Conservation (phyloP, 2,113 vertebrate species). For the Gambusia affinis region DNA sequence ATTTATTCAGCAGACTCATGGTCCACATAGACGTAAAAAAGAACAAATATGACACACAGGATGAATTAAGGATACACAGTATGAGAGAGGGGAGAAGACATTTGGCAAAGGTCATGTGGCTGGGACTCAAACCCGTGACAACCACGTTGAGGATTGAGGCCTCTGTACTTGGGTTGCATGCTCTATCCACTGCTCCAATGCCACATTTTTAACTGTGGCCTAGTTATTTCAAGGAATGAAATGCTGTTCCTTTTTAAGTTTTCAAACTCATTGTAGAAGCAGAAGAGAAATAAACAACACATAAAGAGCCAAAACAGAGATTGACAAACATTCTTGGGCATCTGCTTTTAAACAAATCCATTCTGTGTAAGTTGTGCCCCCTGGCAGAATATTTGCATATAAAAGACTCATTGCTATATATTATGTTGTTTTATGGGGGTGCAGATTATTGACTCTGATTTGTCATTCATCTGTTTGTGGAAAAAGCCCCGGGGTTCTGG, state of each 20-base stretch:
- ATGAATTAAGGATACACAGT: no score
- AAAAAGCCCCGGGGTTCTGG: constrained; percentile 46
- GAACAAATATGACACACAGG: no score
- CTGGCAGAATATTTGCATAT: constrained; percentile 42
- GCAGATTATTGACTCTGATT: constrained; percentile 24
- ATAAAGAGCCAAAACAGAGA: constrained; percentile 2
- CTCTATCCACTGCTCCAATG: not conserved
- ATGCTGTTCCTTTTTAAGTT: constrained; percentile 17
- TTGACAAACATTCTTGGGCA: constrained; percentile 10
- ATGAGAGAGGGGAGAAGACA: no score
- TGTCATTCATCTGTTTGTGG: constrained; percentile 43
- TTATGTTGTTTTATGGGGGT: constrained; percentile 49
- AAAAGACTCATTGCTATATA: constrained; percentile 26
- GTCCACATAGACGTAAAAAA: no score
- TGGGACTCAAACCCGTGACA: no score
- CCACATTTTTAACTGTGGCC: constrained; percentile 11
- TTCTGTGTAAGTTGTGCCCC: constrained; percentile 17
- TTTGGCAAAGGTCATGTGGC: no score
- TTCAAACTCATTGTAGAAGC: constrained; percentile 19
- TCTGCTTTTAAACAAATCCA: constrained; percentile 59
- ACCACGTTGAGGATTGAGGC: no score
- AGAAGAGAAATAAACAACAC: constrained; percentile 19
- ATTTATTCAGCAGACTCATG: no score
- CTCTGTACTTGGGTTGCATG: no score
- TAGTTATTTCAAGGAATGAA: constrained; percentile 23